Evolutionary conservation across 2,888 invertebrate genomes (phyloP), one percentile per base, ranked within the genome.

Genomic region (Cerceris ruficornis): DNA sequence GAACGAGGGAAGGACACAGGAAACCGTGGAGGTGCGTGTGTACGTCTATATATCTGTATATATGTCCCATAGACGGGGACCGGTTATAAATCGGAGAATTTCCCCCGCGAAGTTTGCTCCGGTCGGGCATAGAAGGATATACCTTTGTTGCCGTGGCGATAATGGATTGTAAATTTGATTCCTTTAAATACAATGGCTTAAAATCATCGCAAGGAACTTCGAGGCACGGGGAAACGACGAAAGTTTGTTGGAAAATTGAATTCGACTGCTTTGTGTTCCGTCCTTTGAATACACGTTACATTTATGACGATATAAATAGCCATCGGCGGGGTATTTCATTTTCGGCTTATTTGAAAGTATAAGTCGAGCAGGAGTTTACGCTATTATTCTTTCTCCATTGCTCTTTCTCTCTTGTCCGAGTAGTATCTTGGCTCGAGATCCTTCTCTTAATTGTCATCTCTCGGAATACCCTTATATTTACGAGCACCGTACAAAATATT

Each of bases 131-230:
- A 9, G 28, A 28, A 55, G 52, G 52, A 43, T 13, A 49, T 43
- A 73, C 65, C 77, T 79, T 77, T 65, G 60, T 17, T 79, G 43
- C 54, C 15, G 15, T 2, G 39, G 13, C 39, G 52, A 71, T 78
- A 77, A 78, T 72, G 64, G 72, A 60, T 77, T 66, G 60, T 68
- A 78, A 65, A 78, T 78, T 59, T 57, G 68, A 67, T 78, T 76
- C 61, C 70, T 77, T 69, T 76, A 70, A 77, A 77, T 62, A 66
- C 70, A 54, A 46, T 46, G 46, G 46, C 46, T 8, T 46, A 46
- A 46, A 46, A 46, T 46, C 46, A 11, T 11, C n/a, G n/a, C n/a
- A n/a, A 9, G n/a, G 7, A 52, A 52, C 52, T 52, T 52, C n/a
- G 28, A 28, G 28, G 52, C n/a, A n/a, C 57, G 52, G 65, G 65